These are phyloP conservation scores for Porites cylindrica DNA, from an alignment of 92 coral and sea anemone species.

Conservation along the genomic window DNA sequence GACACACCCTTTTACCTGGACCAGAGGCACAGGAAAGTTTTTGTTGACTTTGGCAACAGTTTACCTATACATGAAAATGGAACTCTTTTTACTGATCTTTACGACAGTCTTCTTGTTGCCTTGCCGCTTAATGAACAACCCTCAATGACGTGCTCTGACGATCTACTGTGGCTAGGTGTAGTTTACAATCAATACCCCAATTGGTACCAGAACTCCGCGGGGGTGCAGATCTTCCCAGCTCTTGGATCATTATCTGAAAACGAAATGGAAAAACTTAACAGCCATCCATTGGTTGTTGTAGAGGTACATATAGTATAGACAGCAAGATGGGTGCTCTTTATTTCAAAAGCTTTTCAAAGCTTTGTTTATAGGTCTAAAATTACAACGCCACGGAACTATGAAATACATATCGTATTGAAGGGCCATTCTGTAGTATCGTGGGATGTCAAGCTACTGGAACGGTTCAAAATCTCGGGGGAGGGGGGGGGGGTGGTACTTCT, in stretches of 20 bases:
- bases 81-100: conserved; percentile 12
- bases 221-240: conserved; percentile 61
- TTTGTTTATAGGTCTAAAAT: too few species aligned
- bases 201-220: conserved; percentile 71
- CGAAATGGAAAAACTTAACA: conserved; percentile 37
- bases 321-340: neutral
- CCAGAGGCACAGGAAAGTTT: conserved; percentile 15
- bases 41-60: conserved; percentile 78
- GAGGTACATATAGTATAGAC: conserved; percentile 50
- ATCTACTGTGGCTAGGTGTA: conserved; percentile 67
- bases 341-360: neutral
- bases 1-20: conserved; percentile 72
- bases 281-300: conserved; percentile 61
- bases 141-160: conserved; percentile 47
- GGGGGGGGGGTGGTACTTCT: too few species aligned
- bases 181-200: conserved; percentile 29
- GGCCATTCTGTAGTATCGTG: too few species aligned
- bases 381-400: too few species aligned
- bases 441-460: too few species aligned
- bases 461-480: too few species aligned
- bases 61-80: conserved; percentile 61
- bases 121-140: neutral
- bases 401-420: too few species aligned
- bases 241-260: conserved; percentile 34
- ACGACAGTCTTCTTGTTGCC: conserved; percentile 54